phyloP scores from a whole-genome alignment of 2,888 invertebrate genomes.

The Xylota segnis region DNA sequence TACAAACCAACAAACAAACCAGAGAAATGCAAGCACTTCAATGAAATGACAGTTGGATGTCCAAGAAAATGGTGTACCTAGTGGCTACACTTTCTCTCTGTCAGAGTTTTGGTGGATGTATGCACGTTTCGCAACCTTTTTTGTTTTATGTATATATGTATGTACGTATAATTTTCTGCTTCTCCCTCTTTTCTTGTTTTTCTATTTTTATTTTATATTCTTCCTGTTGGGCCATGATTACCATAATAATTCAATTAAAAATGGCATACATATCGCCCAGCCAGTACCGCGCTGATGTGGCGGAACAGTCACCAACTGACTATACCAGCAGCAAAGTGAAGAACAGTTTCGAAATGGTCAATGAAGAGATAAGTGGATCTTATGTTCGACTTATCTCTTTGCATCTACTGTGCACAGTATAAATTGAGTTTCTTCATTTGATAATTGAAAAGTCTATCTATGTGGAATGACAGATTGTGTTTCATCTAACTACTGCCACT shows the following conservation, averaged over 20 bases:
- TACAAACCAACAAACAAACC: constrained; percentile 1
- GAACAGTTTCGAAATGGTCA: constrained; percentile 36
- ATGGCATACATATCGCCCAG: constrained; percentile 51
- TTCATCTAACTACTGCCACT: neutral
- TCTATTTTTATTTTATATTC: constrained; percentile 42
- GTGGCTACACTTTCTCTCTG: constrained; percentile 54
- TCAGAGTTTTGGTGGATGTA: constrained; percentile 17
- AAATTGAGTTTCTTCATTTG: constrained; percentile 49
- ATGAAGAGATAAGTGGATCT: constrained; percentile 42
- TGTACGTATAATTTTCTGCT: neutral
- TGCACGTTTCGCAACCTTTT: constrained; percentile 40
- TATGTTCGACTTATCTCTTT: constrained; percentile 25
- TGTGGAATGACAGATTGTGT: constrained; percentile 17
- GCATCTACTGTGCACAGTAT: constrained; percentile 1
- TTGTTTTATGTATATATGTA: neutral
- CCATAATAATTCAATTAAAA: constrained; percentile 72
- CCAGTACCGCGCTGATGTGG: constrained; percentile 15
- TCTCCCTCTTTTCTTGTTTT: neutral
- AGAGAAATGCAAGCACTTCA: neutral
- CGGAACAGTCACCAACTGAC: constrained; percentile 6
- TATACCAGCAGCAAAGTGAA: constrained; percentile 1
- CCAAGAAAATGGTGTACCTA: constrained; percentile 30
- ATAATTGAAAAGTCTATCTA: constrained; percentile 41
- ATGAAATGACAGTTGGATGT: constrained; percentile 39
- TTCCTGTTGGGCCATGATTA: constrained; percentile 60